phyloP scores from a whole-genome alignment of 2,113 vertebrate genomes.

The Corythaeola cristata region DNA sequence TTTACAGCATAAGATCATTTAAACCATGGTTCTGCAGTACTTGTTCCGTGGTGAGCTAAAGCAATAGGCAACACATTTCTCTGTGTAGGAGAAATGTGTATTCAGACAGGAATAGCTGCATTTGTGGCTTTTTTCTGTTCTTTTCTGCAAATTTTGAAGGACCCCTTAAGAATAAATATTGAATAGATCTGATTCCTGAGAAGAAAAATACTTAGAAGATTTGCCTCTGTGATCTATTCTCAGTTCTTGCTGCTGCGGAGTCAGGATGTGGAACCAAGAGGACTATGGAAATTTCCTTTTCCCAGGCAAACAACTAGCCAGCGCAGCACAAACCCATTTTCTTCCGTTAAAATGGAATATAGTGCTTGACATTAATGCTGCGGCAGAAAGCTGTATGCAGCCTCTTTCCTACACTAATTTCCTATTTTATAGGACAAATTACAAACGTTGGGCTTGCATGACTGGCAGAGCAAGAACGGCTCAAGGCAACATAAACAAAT shows the following conservation, averaged over 20 bases:
- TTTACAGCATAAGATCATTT: background rate
- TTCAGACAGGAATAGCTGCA: background rate
- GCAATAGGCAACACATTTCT: background rate
- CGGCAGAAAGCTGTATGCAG: background rate
- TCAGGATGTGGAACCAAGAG: background rate
- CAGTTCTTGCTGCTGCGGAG: background rate
- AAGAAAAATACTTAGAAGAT: background rate
- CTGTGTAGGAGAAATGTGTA: background rate
- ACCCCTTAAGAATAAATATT: background rate
- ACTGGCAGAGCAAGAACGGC: conserved; percentile 30
- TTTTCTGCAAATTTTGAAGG: background rate
- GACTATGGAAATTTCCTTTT: conserved; percentile 36
- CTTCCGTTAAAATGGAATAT: background rate
- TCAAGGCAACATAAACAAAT: conserved; percentile 45
- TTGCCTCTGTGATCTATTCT: background rate
- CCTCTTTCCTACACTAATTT: background rate
- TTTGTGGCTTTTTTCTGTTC: background rate
- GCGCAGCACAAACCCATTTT: background rate
- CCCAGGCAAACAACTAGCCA: background rate
- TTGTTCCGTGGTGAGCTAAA: background rate
- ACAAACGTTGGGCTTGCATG: conserved; percentile 35
- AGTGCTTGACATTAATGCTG: background rate
- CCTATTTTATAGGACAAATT: conserved; percentile 34
- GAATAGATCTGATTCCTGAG: background rate
- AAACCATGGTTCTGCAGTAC: background rate